Conservation (phyloP, 2,113 vertebrate species). For the Rhinolophus ferrumequinum region DNA sequence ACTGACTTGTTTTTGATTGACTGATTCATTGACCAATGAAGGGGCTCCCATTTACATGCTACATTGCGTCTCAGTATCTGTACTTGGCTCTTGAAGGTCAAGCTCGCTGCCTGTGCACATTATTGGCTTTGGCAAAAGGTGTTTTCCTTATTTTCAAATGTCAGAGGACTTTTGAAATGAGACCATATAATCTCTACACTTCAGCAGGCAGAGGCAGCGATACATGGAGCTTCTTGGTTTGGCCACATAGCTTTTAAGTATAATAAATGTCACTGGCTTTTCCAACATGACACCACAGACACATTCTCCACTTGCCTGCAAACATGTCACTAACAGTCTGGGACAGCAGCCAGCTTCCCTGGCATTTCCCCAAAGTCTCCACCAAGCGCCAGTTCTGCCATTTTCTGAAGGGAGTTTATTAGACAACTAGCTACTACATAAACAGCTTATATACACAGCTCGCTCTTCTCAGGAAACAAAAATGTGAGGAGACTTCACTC, state of each 20-base stretch:
- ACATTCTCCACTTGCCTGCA: background rate
- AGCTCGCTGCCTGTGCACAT: accelerated
- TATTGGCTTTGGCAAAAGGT: background rate
- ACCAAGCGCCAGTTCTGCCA: too few relatives aligned
- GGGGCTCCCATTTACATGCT: accelerated
- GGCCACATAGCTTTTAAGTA: background rate
- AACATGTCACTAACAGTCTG: background rate
- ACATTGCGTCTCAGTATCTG: accelerated
- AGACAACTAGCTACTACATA: background rate
- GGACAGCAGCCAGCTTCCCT: background rate
- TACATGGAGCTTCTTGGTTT: background rate
- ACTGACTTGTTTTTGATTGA: background rate
- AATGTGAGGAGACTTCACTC: background rate
- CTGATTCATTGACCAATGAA: background rate
- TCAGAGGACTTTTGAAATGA: background rate
- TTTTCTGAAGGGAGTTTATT: too few relatives aligned
- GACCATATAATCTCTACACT: background rate
- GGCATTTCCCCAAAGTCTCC: background rate
- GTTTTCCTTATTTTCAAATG: background rate
- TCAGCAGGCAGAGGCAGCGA: background rate
- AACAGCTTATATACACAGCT: background rate
- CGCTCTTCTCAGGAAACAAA: background rate
- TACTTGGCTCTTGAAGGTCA: background rate
- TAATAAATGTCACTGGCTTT: background rate
- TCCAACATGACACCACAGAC: background rate